phyloP scores from a whole-genome alignment of 1,140 invertebrate genomes.

The Nephila pilipes region DNA sequence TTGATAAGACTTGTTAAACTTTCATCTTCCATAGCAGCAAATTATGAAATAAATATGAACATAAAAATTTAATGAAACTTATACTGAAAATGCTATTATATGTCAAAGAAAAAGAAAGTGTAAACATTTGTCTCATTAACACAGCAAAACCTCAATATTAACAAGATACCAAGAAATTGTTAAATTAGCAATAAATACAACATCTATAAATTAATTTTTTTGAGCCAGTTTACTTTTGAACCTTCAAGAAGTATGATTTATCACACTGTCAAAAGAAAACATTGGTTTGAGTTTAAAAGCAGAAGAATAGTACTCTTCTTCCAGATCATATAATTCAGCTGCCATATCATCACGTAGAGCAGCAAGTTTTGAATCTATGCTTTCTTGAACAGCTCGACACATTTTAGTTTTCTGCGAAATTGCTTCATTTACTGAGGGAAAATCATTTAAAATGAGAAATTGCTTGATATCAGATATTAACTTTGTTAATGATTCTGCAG shows the following conservation, averaged over 20 bases:
- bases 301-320: slow-evolving; percentile 98
- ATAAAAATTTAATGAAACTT: too few species aligned
- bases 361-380: slow-evolving; percentile 96
- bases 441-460: slow-evolving; percentile 97
- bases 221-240: too few species aligned
- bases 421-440: slow-evolving; percentile 97
- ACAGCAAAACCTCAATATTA: too few species aligned
- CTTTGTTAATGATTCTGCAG: slow-evolving; percentile 97
- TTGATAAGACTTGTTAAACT: too few species aligned
- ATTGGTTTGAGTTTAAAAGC: slow-evolving; percentile 87
- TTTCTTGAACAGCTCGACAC: slow-evolving; percentile 90
- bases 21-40: too few species aligned
- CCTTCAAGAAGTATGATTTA: neutral
- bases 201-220: too few species aligned
- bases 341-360: slow-evolving; percentile 96
- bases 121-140: too few species aligned
- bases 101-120: too few species aligned
- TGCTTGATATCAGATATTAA: slow-evolving; percentile 98
- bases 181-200: too few species aligned
- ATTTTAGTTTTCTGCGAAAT: slow-evolving; percentile 94
- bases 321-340: slow-evolving; percentile 95
- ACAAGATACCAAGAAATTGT: too few species aligned
- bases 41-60: too few species aligned
- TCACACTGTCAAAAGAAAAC: slow-evolving; percentile 56
- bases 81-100: too few species aligned